Percentiles rank a stretch among this genome's conserved stretches.
phyloP scores from a whole-genome alignment of 1,140 invertebrate genomes.

The Cardiocondyla obscurior region DNA sequence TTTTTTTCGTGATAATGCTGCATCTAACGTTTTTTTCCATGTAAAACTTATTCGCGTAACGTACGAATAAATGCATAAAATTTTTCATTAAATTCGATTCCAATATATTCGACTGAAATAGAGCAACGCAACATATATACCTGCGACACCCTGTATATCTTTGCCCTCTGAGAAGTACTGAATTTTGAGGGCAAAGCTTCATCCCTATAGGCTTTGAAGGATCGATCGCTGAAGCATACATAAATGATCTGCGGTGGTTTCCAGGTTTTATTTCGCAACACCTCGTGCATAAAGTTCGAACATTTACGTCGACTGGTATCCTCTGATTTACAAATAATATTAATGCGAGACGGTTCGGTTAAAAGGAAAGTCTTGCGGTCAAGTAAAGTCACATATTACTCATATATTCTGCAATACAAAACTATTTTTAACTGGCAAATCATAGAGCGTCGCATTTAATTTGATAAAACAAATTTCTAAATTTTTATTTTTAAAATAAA shows the following conservation, averaged over 20 bases:
- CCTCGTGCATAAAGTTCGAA: constrained; percentile 19
- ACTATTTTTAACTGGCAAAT: background rate
- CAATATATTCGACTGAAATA: background rate
- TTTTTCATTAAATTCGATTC: constrained; percentile 2
- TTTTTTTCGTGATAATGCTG: too few relatives aligned
- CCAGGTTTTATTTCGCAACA: constrained; percentile 4
- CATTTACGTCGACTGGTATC: background rate
- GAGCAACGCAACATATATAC: background rate
- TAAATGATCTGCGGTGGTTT: constrained; percentile 15
- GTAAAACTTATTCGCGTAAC: background rate
- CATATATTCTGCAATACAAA: background rate
- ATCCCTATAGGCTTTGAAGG: constrained; percentile 26
- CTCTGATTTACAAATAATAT: constrained; percentile 35
- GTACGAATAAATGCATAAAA: background rate
- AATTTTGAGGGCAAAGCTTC: constrained; percentile 30
- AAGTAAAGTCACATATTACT: background rate
- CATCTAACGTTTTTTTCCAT: background rate
- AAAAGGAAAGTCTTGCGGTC: background rate
- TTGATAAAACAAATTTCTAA: background rate
- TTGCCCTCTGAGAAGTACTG: background rate
- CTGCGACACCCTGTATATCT: background rate
- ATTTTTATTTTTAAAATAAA: background rate
- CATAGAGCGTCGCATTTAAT: background rate
- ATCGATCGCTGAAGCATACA: constrained; percentile 35
- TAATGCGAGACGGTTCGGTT: background rate